Percentiles rank a stretch among this genome's conserved stretches.
phyloP scores from a whole-genome alignment of 2,888 invertebrate species.

The Apamea epomidion region DNA sequence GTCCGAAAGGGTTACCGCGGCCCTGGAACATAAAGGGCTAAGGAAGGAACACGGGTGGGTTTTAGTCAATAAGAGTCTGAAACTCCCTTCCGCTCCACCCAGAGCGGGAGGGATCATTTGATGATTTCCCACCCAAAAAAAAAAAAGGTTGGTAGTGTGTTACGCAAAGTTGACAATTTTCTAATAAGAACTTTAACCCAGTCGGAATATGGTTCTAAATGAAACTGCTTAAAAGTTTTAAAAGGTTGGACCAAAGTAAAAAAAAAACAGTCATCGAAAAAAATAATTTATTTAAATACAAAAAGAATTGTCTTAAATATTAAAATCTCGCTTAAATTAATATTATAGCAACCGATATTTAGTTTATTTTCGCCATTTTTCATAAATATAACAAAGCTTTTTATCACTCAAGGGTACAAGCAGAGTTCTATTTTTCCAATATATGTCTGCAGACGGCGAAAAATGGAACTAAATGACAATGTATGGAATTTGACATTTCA shows the following conservation, averaged over 20 bases:
- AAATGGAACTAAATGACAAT: neutral
- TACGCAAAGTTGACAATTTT: too few relatives aligned
- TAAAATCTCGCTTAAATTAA: conserved; percentile 68
- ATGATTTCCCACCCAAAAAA: too few relatives aligned
- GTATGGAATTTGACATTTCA: conserved; percentile 3
- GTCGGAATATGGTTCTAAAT: neutral
- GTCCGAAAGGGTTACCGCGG: too few relatives aligned
- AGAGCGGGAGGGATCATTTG: too few relatives aligned
- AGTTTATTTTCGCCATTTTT: conserved; percentile 31
- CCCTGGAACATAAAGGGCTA: too few relatives aligned
- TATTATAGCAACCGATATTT: conserved; percentile 63
- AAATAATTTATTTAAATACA: conserved; percentile 78
- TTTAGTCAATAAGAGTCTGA: too few relatives aligned
- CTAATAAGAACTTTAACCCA: neutral
- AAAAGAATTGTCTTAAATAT: conserved; percentile 73
- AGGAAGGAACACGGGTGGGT: too few relatives aligned
- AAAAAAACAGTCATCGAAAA: conserved; percentile 53
- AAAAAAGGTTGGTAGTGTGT: too few relatives aligned
- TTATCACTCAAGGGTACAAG: conserved; percentile 13
- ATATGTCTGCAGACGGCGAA: conserved; percentile 4
- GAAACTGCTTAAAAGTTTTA: neutral
- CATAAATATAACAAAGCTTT: conserved; percentile 21
- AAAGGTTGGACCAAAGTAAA: neutral
- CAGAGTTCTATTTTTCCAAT: neutral
- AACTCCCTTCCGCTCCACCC: too few relatives aligned